Base-by-base conservation (phyloP, 2,113 vertebrate genomes). In the Aldabrachelys gigantea region DNA sequence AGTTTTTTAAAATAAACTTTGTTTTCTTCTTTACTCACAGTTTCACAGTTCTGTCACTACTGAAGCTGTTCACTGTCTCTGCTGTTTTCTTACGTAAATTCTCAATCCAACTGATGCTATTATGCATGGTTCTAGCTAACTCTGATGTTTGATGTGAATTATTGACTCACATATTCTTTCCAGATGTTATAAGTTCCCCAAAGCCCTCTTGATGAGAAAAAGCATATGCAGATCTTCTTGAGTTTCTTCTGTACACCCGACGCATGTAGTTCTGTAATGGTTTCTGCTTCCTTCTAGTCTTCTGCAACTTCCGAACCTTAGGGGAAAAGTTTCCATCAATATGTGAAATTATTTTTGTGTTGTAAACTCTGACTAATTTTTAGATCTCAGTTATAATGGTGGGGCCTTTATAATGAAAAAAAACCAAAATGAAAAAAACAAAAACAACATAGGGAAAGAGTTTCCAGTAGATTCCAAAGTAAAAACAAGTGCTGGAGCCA, bases 191-290 rank as follows among this genome's bases (percentile, higher is more conserved):
- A 87, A 99, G 98, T 92, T 99, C 98, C 49, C 98, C 98, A 2
- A 97, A 99, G 90, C 98, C 98, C 85, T 99, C 98, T 91, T 99
- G 98, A 97, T 99, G 99, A 95, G 99, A 98, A 94, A 99, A 99
- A 78, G 98, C 98, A 10, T 98, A 98, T 87, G 98, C 98, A 53
- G 98, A 99, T 91, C 98, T 98, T 81, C 98, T 96, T 17, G 98
- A 99, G 95, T 98, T 99, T 10, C 98, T 98, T 95, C 98, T 98
- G 44, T 98, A 98, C 35, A 98, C 97, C 82, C 98, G 98, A 91
- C 96, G 98, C 91, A 98, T 97, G 62, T 89, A 98, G 84, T 98
- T 98, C 69, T 89, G 97, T 82, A 88, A 96, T 44, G 98, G 98
- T 81, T 96, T 97, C 84, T 98, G 96, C 89, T 93, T 99, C 87